These are phyloP conservation scores for Cerastis leucographa DNA, from an alignment of 2,888 invertebrate species.

Conservation along the genomic window DNA sequence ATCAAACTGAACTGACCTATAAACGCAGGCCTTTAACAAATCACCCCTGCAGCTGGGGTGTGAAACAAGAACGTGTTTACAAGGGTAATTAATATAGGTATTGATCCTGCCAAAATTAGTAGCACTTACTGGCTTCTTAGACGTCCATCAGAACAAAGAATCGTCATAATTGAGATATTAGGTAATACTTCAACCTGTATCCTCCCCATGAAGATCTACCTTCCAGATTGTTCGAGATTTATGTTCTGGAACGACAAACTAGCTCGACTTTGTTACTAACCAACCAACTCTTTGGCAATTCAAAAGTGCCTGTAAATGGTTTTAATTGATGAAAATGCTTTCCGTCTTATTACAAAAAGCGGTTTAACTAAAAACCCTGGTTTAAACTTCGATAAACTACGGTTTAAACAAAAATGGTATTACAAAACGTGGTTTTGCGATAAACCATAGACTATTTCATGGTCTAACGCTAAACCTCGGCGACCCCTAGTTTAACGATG, in stretches of 20 bases:
- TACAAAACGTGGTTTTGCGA: too few relatives aligned
- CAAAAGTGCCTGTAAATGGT: background rate
- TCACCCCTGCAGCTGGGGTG: conserved; percentile 44
- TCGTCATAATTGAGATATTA: background rate
- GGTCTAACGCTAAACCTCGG: too few relatives aligned
- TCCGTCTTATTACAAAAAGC: too few relatives aligned
- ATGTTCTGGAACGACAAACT: background rate
- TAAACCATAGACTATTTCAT: too few relatives aligned
- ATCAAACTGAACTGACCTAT: conserved; percentile 40
- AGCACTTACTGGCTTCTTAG: background rate
- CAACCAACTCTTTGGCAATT: background rate
- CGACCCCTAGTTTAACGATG: too few relatives aligned
- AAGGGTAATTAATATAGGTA: conserved; percentile 15
- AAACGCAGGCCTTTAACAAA: conserved; percentile 34
- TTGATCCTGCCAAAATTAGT: background rate
- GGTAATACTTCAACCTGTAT: background rate
- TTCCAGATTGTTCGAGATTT: background rate
- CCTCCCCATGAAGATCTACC: background rate
- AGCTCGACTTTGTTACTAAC: background rate
- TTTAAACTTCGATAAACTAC: too few relatives aligned
- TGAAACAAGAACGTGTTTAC: conserved; percentile 21
- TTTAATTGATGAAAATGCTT: background rate
- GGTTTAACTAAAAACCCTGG: too few relatives aligned
- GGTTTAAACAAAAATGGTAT: too few relatives aligned
- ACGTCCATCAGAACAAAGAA: background rate